Percentiles rank a stretch among this genome's conserved stretches.
phyloP scores from a whole-genome alignment of 2,797 vertebrate genomes.

The Moxostoma hubbsi region DNA sequence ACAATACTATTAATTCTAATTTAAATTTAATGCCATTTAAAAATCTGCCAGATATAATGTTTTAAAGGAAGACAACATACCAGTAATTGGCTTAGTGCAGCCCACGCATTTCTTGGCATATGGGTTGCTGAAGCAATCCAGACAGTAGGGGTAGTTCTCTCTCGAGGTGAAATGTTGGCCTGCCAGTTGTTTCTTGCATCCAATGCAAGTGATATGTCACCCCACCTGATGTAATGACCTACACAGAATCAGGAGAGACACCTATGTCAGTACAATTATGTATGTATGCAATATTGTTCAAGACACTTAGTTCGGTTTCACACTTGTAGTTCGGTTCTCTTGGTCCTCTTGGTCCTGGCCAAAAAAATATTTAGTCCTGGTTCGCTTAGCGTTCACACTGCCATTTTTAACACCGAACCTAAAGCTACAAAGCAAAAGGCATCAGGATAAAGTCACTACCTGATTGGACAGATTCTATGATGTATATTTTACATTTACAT shows the following conservation, averaged over 20 bases:
- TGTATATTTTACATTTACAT: no score
- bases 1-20: no score
- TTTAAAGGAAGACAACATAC: conserved; percentile 75
- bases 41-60: no score
- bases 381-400: no score
- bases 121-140: conserved; percentile 89
- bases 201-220: conserved; percentile 89
- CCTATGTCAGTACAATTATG: not conserved
- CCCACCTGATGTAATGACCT: conserved; percentile 91
- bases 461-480: no score
- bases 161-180: conserved; percentile 90
- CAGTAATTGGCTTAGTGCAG: conserved; percentile 88
- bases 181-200: conserved; percentile 87
- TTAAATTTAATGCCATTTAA: not conserved
- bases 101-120: conserved; percentile 90
- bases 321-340: no score
- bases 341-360: no score
- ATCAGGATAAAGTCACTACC: no score
- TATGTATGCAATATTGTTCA: not conserved
- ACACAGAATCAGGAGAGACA: conserved; percentile 8
- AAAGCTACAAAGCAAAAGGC: no score
- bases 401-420: no score
- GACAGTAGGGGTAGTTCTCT: conserved; percentile 89
- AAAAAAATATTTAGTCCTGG: no score
- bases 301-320: not conserved